Conservation (phyloP, 1,140 invertebrate genomes). For the Papilio polyxenes region DNA sequence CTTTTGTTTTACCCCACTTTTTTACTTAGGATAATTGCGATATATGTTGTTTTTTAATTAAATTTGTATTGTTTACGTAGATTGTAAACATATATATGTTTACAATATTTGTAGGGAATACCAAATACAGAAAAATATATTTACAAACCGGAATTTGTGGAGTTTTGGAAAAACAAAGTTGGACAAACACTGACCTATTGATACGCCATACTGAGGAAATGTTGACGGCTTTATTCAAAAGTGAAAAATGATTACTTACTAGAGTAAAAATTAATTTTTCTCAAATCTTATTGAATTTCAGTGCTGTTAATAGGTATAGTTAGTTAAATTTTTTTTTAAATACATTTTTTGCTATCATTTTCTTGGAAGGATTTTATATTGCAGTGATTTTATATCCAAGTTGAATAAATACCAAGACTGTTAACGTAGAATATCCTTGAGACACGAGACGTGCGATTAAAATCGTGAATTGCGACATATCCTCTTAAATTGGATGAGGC, state of each 20-base stretch:
- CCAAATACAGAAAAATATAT: background rate
- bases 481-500: conserved; percentile 14
- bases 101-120: background rate
- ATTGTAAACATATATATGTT: background rate
- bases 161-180: background rate
- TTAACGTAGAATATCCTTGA: conserved; percentile 6
- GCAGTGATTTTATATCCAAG: background rate
- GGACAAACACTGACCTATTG: background rate
- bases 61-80: background rate
- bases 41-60: too few species aligned
- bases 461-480: conserved; percentile 6
- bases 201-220: conserved; percentile 4
- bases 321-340: background rate
- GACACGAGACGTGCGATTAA: conserved; percentile 20
- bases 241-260: background rate
- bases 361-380: conserved; percentile 11
- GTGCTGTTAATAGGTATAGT: background rate
- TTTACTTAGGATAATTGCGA: too few species aligned
- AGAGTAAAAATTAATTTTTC: too few species aligned
- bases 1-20: too few species aligned
- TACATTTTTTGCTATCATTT: background rate
- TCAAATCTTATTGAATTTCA: too few species aligned
- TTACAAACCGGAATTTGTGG: background rate
- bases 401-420: background rate
- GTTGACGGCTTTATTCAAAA: background rate